These are phyloP conservation scores for Smutsia temminckii DNA, from an alignment of 2,797 vertebrate genomes.

Conservation along the genomic window DNA sequence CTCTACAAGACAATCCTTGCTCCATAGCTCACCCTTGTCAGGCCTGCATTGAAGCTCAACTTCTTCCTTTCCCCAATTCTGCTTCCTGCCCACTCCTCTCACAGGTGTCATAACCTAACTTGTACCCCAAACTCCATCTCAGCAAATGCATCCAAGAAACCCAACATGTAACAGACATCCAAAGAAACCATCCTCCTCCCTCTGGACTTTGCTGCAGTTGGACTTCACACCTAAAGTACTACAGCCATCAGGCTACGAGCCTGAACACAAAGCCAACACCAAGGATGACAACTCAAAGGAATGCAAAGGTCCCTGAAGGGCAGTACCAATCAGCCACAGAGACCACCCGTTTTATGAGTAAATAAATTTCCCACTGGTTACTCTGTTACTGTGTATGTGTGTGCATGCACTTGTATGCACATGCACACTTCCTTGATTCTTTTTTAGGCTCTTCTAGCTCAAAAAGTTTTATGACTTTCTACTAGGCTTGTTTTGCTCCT, in stretches of 20 bases:
- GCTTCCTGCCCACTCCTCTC: not conserved
- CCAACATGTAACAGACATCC: not conserved
- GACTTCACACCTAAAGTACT: not conserved
- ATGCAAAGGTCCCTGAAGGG: not conserved
- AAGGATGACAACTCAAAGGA: constrained; percentile 15
- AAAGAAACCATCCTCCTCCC: not conserved
- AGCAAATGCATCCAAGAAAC: constrained; percentile 12
- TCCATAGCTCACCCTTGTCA: not conserved
- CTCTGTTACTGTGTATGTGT: not conserved
- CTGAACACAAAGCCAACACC: constrained; percentile 3
- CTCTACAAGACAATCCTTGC: not conserved
- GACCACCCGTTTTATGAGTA: not conserved
- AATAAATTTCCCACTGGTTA: constrained; percentile 16
- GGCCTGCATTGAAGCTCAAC: not conserved
- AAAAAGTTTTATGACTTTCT: not conserved
- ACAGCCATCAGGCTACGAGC: not conserved
- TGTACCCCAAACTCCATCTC: not conserved
- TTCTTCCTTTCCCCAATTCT: not conserved
- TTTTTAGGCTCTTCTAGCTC: not conserved
- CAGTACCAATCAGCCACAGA: not conserved
- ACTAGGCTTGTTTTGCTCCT: not conserved
- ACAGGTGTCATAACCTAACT: not conserved
- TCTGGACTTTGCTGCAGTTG: not conserved
- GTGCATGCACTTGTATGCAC: too few relatives aligned
- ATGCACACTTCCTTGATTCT: not conserved